Conservation (phyloP, 2,888 invertebrate species). For the Boloria euphrosyne region DNA sequence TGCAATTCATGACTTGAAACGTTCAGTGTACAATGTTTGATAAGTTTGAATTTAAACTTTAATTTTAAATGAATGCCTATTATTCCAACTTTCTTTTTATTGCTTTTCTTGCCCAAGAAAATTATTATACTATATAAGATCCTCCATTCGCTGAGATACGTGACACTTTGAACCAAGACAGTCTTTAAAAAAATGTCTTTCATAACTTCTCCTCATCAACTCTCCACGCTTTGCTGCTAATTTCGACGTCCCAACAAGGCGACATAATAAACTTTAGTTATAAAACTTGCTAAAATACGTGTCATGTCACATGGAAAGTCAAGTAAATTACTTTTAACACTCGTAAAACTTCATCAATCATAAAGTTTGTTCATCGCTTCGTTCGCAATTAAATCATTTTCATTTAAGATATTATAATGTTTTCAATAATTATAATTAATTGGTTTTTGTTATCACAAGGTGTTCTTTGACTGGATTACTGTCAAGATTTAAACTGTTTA, state of each 20-base stretch:
- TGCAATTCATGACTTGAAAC: no score
- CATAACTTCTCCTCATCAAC: not conserved
- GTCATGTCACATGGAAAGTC: constrained; percentile 12
- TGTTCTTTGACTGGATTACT: no score
- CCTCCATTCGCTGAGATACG: no score
- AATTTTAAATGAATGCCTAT: no score
- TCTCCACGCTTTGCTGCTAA: not conserved
- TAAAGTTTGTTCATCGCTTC: constrained; percentile 4
- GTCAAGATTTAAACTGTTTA: no score
- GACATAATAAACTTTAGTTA: constrained; percentile 17
- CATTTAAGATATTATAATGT: not conserved
- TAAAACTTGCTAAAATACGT: constrained; percentile 19
- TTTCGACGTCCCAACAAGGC: constrained; percentile 13
- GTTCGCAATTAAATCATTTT: constrained; percentile 9
- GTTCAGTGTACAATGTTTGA: no score
- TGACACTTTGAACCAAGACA: not conserved
- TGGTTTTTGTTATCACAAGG: no score
- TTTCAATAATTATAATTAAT: not conserved
- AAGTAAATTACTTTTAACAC: constrained; percentile 13
- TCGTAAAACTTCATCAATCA: constrained; percentile 17
- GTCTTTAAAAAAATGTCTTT: not conserved
- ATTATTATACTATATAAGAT: no score
- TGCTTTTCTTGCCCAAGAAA: no score
- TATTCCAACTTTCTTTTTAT: no score
- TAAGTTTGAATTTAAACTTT: no score